Evolutionary conservation across 2,888 invertebrate genomes (phyloP).

Genomic region (Myopa tessellatipennis): DNA sequence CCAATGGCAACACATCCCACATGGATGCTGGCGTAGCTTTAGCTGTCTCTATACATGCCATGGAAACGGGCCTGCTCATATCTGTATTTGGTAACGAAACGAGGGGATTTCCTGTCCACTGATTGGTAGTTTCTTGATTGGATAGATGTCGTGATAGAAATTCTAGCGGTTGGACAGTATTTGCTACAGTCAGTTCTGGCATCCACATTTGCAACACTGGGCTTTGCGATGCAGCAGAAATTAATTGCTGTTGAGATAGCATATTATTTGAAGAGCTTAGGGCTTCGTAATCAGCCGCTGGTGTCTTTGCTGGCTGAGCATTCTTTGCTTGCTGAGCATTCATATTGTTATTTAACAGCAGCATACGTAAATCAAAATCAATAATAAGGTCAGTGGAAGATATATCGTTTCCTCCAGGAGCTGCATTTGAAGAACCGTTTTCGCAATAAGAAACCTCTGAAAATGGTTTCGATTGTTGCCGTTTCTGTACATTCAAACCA

Average conservation of each 20-base stretch:
- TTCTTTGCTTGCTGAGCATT: conserved; percentile 7
- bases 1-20: conserved; percentile 56
- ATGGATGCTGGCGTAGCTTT: conserved; percentile 51
- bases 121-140: conserved; percentile 40
- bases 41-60: conserved; percentile 25
- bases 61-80: conserved; percentile 13
- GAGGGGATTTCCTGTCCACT: conserved; percentile 44
- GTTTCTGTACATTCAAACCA: conserved; percentile 49
- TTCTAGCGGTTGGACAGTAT: conserved; percentile 44
- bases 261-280: conserved; percentile 50
- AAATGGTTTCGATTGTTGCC: conserved; percentile 38
- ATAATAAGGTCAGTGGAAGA: conserved; percentile 56
- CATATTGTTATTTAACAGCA: conserved; percentile 52
- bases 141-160: conserved; percentile 29
- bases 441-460: conserved; percentile 30
- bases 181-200: conserved; percentile 45
- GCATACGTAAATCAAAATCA: conserved; percentile 60
- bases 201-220: conserved; percentile 60
- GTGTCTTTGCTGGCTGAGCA: conserved; percentile 1
- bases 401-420: conserved; percentile 39
- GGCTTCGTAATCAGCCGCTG: not conserved
- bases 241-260: conserved; percentile 54
- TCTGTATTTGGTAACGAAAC: conserved; percentile 46
- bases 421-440: conserved; percentile 10
- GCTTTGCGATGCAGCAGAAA: conserved; percentile 49